phyloP scores from a whole-genome alignment of 2,888 invertebrate species.

The Lochmaea crataegi region DNA sequence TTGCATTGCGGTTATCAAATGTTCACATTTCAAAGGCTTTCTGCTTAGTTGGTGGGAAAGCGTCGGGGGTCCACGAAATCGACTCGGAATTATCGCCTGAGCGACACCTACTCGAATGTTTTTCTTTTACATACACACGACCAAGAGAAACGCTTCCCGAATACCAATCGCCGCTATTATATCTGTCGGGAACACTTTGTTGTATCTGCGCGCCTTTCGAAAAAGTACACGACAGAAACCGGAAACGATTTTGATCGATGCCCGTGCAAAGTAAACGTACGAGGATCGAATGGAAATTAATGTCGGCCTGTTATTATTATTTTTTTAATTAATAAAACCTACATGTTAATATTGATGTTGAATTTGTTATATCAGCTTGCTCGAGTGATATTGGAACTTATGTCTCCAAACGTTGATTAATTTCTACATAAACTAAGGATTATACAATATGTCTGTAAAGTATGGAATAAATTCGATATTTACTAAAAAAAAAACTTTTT shows the following conservation, averaged over 20 bases:
- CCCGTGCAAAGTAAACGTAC: neutral
- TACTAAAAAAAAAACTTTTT: too few species aligned
- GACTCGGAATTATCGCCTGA: conserved; percentile 21
- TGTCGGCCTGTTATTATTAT: neutral
- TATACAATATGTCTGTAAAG: too few species aligned
- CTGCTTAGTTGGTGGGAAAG: conserved; percentile 24
- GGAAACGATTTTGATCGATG: neutral
- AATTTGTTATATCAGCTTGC: too few species aligned
- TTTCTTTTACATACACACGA: conserved; percentile 15
- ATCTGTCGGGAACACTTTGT: neutral
- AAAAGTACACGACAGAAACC: neutral
- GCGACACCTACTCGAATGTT: conserved; percentile 25
- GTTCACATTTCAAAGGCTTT: conserved; percentile 29
- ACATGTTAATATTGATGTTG: too few species aligned
- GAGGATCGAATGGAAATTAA: neutral
- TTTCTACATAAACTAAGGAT: too few species aligned
- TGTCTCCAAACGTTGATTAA: too few species aligned
- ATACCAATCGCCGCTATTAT: conserved; percentile 12
- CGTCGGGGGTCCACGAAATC: conserved; percentile 12
- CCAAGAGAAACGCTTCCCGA: conserved; percentile 7
- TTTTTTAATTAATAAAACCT: neutral
- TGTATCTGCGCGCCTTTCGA: neutral
- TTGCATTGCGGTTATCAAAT: conserved; percentile 47
- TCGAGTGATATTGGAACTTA: too few species aligned
- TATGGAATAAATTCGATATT: too few species aligned